A percentile compares a stretch with the other conserved stretches of the same genome.
Conservation (phyloP, 2,888 invertebrate species). For the Ditylenchus weischeri region DNA sequence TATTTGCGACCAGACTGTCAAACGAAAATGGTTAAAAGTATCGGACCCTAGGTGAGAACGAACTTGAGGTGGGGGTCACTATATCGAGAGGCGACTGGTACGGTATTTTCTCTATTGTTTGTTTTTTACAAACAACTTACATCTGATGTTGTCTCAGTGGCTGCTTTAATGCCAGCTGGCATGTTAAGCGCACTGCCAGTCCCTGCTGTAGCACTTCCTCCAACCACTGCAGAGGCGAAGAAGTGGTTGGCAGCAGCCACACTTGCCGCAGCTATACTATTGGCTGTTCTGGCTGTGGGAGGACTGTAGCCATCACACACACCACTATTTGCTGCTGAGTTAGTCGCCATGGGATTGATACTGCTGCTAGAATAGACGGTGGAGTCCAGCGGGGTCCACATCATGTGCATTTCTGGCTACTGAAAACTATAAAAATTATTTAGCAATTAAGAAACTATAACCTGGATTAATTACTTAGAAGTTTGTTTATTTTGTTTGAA, state of each 20-base stretch:
- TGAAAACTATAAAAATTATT: background rate
- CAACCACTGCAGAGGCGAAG: conserved; percentile 2
- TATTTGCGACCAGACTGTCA: no score
- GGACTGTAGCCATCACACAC: background rate
- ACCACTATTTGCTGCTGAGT: background rate
- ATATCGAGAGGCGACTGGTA: no score
- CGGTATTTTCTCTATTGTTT: no score
- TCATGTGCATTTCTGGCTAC: background rate
- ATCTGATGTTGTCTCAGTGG: no score
- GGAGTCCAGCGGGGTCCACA: conserved; percentile 8
- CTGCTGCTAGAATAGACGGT: background rate
- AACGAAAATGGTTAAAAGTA: no score
- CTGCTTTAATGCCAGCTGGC: no score
- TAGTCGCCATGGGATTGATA: background rate
- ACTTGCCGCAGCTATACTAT: background rate
- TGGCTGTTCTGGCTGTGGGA: background rate
- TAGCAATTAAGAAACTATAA: background rate
- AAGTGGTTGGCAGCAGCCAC: conserved; percentile 7
- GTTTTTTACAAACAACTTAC: no score
- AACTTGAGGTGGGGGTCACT: no score
- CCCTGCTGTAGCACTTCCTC: no score
- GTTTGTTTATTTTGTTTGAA: conserved; percentile 4
- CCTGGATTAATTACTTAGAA: background rate
- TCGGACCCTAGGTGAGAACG: no score
- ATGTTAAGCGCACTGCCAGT: no score